phyloP scores from a whole-genome alignment of 2,113 vertebrate species.

The Parotia lawesii region DNA sequence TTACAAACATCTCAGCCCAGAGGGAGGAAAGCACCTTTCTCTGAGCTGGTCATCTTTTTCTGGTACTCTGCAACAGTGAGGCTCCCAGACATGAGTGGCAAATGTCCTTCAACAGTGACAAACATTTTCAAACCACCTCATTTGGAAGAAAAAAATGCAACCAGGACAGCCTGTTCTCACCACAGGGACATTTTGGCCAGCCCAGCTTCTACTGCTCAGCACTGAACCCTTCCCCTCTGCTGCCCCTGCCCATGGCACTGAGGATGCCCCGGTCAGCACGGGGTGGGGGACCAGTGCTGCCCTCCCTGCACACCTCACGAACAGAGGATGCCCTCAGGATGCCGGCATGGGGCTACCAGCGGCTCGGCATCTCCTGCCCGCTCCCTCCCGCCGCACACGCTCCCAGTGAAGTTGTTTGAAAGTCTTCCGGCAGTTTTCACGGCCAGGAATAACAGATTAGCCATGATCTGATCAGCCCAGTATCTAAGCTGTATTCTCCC shows the following conservation, averaged over 20 bases:
- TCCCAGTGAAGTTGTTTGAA: slow-evolving; percentile 83
- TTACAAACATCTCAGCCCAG: background rate
- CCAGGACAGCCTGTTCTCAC: background rate
- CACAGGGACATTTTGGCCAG: background rate
- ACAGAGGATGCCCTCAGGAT: background rate
- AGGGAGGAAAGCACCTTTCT: background rate
- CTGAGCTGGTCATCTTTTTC: rapidly evolving
- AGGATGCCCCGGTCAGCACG: rapidly evolving
- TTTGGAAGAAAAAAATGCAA: background rate
- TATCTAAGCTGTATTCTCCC: slow-evolving; percentile 79
- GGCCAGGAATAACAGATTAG: slow-evolving; percentile 89
- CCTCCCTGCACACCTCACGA: rapidly evolving
- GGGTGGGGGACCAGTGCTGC: background rate
- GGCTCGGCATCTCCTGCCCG: background rate
- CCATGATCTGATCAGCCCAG: slow-evolving; percentile 84
- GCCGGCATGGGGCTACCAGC: background rate
- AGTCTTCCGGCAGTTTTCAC: slow-evolving; percentile 81
- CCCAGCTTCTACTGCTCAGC: background rate
- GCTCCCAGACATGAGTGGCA: background rate
- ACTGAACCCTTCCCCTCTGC: background rate
- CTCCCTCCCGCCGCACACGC: slow-evolving; percentile 48
- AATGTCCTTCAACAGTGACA: background rate
- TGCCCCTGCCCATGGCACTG: rapidly evolving
- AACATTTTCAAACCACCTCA: background rate
- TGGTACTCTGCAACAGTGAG: background rate